Conservation (phyloP, 2,113 vertebrate species). For the Cheilinus undulatus region DNA sequence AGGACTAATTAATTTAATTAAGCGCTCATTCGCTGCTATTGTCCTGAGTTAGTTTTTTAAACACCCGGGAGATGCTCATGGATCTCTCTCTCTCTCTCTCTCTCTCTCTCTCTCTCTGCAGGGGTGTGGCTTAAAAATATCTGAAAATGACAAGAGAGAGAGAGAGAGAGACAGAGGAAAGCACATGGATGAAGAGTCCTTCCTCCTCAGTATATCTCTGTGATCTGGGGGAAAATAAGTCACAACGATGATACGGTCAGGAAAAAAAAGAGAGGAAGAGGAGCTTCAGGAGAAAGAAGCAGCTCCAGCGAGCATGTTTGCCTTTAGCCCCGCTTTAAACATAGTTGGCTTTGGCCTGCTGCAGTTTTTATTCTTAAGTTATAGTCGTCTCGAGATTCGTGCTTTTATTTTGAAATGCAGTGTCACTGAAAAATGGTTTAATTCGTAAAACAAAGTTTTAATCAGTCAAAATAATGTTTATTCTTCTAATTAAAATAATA, state of each 20-base stretch:
- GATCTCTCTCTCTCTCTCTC: constrained; percentile 60
- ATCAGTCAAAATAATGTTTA: too few species aligned
- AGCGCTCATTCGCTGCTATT: constrained; percentile 87
- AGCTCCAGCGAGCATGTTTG: constrained; percentile 50
- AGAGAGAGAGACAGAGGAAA: constrained; percentile 50
- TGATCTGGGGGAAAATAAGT: constrained; percentile 71
- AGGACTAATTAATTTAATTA: constrained; percentile 97
- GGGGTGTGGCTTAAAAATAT: constrained; percentile 88
- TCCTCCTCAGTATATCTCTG: constrained; percentile 77
- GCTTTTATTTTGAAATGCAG: constrained; percentile 4
- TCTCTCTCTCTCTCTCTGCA: constrained; percentile 72
- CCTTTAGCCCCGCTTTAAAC: constrained; percentile 30
- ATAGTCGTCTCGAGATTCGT: not conserved
- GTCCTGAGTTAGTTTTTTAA: constrained; percentile 90
- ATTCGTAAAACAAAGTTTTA: too few species aligned
- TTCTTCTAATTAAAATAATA: not conserved
- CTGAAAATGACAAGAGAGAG: constrained; percentile 75
- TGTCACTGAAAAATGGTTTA: too few species aligned
- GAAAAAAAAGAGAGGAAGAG: constrained; percentile 50
- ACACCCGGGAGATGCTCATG: constrained; percentile 85
- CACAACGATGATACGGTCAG: constrained; percentile 67
- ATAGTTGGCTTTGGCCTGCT: constrained; percentile 54
- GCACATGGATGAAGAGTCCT: constrained; percentile 77
- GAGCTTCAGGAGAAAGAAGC: not conserved
- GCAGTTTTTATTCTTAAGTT: not conserved